Evolutionary conservation across 53 echinoderm and acorn worm genomes (phyloP).

Genomic region (Luidia sarsii): DNA sequence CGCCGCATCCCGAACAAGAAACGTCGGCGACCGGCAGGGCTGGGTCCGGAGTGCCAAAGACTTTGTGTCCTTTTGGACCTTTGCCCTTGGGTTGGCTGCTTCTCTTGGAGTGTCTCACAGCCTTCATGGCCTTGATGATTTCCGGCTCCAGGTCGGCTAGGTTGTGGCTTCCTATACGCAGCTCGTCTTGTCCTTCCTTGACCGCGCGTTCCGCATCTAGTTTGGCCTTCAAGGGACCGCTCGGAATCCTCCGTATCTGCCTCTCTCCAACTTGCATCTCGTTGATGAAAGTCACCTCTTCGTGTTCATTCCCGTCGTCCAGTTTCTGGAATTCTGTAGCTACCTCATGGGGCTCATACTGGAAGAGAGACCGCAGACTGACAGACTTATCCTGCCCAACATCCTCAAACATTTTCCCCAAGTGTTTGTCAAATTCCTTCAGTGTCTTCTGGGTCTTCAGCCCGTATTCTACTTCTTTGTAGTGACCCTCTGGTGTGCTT

Average conservation of each 20-base stretch:
- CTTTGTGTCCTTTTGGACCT: constrained; percentile 19
- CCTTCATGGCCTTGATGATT: constrained; percentile 61
- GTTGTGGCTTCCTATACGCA: constrained; percentile 31
- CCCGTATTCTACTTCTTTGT: neutral
- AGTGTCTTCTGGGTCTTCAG: constrained; percentile 11
- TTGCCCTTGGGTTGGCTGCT: constrained; percentile 6
- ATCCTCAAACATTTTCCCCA: constrained; percentile 32
- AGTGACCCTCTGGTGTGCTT: constrained; percentile 10
- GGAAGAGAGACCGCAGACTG: constrained; percentile 21
- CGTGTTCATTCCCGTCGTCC: constrained; percentile 22
- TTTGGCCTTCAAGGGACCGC: constrained; percentile 34
- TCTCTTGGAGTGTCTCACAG: constrained; percentile 40
- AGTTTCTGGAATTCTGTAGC: constrained; percentile 43
- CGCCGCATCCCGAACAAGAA: constrained; percentile 92
- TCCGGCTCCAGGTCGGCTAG: constrained; percentile 65
- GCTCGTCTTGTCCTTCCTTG: constrained; percentile 50
- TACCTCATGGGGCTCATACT: constrained; percentile 68
- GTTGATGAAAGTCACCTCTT: constrained; percentile 22
- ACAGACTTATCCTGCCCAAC: neutral
- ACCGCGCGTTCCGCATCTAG: constrained; percentile 48
- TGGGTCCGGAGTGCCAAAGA: constrained; percentile 69
- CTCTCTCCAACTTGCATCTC: neutral
- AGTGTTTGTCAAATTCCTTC: constrained; percentile 38
- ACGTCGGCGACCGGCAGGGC: constrained; percentile 58
- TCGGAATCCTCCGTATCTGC: neutral